Evolutionary conservation across 2,888 invertebrate species (phyloP).

Genomic region (Lissonota sp.): DNA sequence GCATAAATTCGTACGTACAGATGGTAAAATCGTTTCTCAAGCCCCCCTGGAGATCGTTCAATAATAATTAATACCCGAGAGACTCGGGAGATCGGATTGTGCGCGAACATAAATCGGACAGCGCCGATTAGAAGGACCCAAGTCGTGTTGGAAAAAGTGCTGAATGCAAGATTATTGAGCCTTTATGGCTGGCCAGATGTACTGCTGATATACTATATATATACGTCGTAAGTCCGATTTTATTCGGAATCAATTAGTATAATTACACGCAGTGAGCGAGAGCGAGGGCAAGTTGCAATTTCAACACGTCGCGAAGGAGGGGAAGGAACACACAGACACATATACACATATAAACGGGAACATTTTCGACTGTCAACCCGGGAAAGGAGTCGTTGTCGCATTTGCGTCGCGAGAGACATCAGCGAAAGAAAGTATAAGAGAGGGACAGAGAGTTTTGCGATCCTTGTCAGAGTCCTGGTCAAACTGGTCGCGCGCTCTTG

Average conservation of each 20-base stretch:
- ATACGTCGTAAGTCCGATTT: constrained; percentile 28
- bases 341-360: too few species aligned
- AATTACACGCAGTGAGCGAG: constrained; percentile 54
- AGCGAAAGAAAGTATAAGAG: constrained; percentile 16
- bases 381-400: constrained; percentile 54
- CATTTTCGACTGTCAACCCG: constrained; percentile 60
- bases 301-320: constrained; percentile 56
- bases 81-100: constrained; percentile 36
- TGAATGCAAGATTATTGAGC: too few species aligned
- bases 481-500: constrained; percentile 48
- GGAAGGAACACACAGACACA: too few species aligned
- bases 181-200: background rate
- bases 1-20: constrained; percentile 3
- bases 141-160: too few species aligned
- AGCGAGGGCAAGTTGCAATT: constrained; percentile 56
- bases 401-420: constrained; percentile 1
- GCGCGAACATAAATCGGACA: constrained; percentile 20
- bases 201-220: background rate
- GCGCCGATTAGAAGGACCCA: too few species aligned
- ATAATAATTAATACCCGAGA: constrained; percentile 63
- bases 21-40: constrained; percentile 35
- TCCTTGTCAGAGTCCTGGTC: constrained; percentile 60
- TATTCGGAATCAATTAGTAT: constrained; percentile 64
- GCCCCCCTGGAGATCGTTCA: constrained; percentile 37
- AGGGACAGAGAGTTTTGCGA: constrained; percentile 42